Evolutionary conservation across 2,113 vertebrate genomes (phyloP), one percentile per base, ranked within the genome.

Genomic region (Xenopus tropicalis): DNA sequence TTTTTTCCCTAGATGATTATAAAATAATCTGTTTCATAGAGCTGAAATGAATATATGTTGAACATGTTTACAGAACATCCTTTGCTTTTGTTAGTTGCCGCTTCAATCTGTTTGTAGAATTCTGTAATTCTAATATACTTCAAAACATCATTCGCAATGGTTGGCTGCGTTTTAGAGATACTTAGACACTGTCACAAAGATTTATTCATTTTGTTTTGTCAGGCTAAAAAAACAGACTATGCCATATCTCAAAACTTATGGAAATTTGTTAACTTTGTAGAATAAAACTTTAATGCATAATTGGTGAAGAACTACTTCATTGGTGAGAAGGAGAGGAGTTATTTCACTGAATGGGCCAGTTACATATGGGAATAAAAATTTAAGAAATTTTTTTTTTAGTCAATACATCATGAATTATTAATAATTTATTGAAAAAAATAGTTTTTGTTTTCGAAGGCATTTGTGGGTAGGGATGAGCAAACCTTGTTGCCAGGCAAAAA

Each of bases 151-250:
- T 76, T 76, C 69, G 66, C 66, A 54, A 76, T 43, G 59, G 66
- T 61, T 63, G 73, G 48, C 73, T 69, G 73, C 66, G 69, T 76
- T 69, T 76, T 63, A 69, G 73, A 76, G 73, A 69, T 76, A 69
- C 46, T 76, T 75, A 75, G 56, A 75, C 20, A 16, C 66, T 24
- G 66, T 69, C 57, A 62, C 56, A 75, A 54, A 69, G 72, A 69
- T 69, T 69, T 69, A 75, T 75, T 67, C 20, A 44, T 61, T 46
- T 5, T 54, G 57, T 62, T 75, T 75, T 69, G 57, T 68, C 72
- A 74, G 54, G 64, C 72, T 74, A 61, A 67, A 43, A 74, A 67
- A 74, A 74, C 48, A 74, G 56, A 74, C 21, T 48, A 17, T 48
- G 46, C 16, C 4, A 48, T 48, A 48, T 48, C 16, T 48, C 13